Evolutionary conservation across 2,888 invertebrate genomes (phyloP), one percentile per base, ranked within the genome.

Genomic region (Drosophila mercatorum): DNA sequence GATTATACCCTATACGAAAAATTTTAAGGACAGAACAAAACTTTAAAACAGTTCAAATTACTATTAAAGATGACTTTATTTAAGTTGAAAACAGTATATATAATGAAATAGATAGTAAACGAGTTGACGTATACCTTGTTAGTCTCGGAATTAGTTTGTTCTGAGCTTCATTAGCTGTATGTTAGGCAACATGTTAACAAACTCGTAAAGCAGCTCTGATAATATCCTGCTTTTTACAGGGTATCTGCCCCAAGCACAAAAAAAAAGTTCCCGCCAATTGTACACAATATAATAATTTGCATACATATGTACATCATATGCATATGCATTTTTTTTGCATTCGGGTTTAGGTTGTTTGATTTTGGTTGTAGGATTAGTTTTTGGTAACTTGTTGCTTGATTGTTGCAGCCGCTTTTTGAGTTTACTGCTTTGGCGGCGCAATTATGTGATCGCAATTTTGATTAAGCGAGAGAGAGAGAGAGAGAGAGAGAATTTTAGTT

Each of bases 331-430:
- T 63, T 4, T 10, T 10, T 14, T 43, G 7, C 55, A 28, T 41
- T 59, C 51, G 31, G 7, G 26, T 44, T 22, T 12, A 44, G 12
- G 22, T 22, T 46, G 22, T 3, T 22, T 46, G 46, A 22, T 0
- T 46, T 46, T 46, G 26, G 26, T 46, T 7, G 28, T 64, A 61
- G 59, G 22, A 17, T 67, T 57, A n/a, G 47, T 63, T 55, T 65
- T 71, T 75, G 82, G 71, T 71, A 75, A 68, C 82, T 69, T 80
- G 80, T 82, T 83, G 86, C 83, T 68, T 65, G 80, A 57, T 55
- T 65, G 64, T 62, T 66, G 64, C 57, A 60, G 36, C 22, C 55
- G 34, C 22, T 11, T 34, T 64, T 55, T 61, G 46, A 7, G 10
- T 46, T 34, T 66, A 51, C 36, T 61, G 26, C 67, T 81, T 67